These are phyloP conservation scores for Elephas maximus DNA, from an alignment of 2,113 vertebrate species.

Conservation along the genomic window DNA sequence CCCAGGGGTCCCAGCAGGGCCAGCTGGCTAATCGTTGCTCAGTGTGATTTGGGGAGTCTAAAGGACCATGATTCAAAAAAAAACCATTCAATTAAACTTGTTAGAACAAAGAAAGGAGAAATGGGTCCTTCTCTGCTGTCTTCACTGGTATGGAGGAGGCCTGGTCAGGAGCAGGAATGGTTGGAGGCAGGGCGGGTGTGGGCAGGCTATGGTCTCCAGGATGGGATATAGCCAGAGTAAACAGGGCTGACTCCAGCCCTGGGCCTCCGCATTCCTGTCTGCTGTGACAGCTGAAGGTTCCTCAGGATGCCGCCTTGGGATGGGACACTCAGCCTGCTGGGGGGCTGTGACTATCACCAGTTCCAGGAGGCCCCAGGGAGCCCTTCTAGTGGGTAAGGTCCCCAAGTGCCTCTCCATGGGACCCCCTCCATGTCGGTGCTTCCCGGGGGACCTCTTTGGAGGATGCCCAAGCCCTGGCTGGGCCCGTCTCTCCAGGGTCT, in stretches of 20 bases:
- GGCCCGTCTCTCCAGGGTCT: neutral
- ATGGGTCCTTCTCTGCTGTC: neutral
- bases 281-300: neutral
- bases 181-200: fast-evolving
- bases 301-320: no score
- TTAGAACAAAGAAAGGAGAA: neutral
- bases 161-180: neutral
- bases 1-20: neutral
- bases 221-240: neutral
- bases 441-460: neutral
- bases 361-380: neutral
- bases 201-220: neutral
- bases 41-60: neutral
- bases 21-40: neutral
- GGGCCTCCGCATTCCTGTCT: neutral
- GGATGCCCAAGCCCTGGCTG: neutral
- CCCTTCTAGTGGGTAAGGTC: neutral
- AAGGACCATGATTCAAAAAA: neutral
- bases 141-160: neutral
- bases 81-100: neutral
- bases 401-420: neutral
- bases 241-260: neutral
- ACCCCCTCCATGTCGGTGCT: neutral
- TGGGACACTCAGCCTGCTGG: neutral
- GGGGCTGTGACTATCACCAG: neutral